These are phyloP conservation scores for Diarsia dahlii DNA, from an alignment of 2,888 invertebrate genomes.

Conservation along the genomic window DNA sequence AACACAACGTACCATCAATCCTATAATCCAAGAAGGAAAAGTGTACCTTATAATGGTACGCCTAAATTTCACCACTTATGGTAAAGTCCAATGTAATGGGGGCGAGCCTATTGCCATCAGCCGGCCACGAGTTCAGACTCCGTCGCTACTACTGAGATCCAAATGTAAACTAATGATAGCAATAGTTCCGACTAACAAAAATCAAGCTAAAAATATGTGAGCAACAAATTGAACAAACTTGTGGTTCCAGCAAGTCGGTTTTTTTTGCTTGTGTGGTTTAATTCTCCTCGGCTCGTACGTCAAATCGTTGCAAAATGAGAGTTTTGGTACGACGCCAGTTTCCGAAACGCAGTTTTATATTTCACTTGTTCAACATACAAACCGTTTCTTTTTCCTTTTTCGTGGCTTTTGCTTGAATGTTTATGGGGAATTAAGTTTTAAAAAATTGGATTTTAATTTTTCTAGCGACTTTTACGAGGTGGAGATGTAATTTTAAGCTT, in stretches of 20 bases:
- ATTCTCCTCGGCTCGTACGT: constrained; percentile 68
- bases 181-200: constrained; percentile 39
- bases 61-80: too few relatives aligned
- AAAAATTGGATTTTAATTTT: constrained; percentile 21
- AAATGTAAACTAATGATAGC: constrained; percentile 38
- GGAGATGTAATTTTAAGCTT: constrained; percentile 23
- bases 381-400: constrained; percentile 55
- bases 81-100: too few relatives aligned
- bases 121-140: too few relatives aligned
- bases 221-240: constrained; percentile 62
- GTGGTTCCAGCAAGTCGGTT: constrained; percentile 61
- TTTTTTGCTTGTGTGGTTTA: constrained; percentile 68
- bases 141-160: not conserved
- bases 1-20: too few relatives aligned
- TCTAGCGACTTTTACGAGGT: not conserved
- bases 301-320: constrained; percentile 73
- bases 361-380: constrained; percentile 66
- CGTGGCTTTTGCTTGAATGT: constrained; percentile 60
- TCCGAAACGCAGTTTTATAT: constrained; percentile 69
- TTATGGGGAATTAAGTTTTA: constrained; percentile 64
- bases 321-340: constrained; percentile 75
- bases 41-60: too few relatives aligned
- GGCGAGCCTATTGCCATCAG: too few relatives aligned
- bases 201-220: constrained; percentile 55
- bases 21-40: too few relatives aligned